Evolutionary conservation across 2,797 vertebrate species (phyloP).

Genomic region (Melanotaenia boesemani): DNA sequence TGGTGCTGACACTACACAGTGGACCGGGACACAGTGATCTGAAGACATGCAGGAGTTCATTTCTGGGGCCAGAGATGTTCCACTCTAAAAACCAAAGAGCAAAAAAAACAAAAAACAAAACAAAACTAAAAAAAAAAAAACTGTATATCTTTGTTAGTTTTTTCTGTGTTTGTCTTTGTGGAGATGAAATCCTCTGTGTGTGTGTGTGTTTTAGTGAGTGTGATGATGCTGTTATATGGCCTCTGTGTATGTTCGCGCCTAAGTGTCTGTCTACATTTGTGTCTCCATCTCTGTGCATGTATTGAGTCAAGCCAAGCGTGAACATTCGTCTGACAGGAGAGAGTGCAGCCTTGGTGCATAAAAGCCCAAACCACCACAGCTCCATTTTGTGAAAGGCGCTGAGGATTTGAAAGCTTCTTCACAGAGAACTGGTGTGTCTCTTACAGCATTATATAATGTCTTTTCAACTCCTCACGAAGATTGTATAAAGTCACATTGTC

Average conservation of each 20-base stretch:
- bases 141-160: conserved; percentile 4
- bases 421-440: conserved; percentile 48
- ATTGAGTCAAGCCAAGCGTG: conserved; percentile 60
- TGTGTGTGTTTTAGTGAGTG: conserved; percentile 11
- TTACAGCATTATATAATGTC: conserved; percentile 55
- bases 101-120: neutral
- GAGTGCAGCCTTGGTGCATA: conserved; percentile 69
- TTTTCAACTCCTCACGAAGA: conserved; percentile 43
- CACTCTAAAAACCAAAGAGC: conserved; percentile 7
- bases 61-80: conserved; percentile 40
- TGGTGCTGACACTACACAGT: conserved; percentile 38
- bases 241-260: conserved; percentile 25
- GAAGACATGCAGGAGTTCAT: conserved; percentile 27
- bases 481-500: conserved; percentile 56
- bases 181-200: conserved; percentile 20
- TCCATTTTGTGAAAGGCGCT: conserved; percentile 75
- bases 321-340: conserved; percentile 74
- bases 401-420: conserved; percentile 60
- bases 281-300: conserved; percentile 39
- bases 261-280: conserved; percentile 43
- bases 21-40: conserved; percentile 19
- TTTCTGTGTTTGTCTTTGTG: conserved; percentile 7
- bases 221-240: conserved; percentile 38
- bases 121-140: neutral
- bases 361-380: conserved; percentile 69